Evolutionary conservation across 1,140 invertebrate genomes (phyloP).

Genomic region (Atopsyche davidsoni): DNA sequence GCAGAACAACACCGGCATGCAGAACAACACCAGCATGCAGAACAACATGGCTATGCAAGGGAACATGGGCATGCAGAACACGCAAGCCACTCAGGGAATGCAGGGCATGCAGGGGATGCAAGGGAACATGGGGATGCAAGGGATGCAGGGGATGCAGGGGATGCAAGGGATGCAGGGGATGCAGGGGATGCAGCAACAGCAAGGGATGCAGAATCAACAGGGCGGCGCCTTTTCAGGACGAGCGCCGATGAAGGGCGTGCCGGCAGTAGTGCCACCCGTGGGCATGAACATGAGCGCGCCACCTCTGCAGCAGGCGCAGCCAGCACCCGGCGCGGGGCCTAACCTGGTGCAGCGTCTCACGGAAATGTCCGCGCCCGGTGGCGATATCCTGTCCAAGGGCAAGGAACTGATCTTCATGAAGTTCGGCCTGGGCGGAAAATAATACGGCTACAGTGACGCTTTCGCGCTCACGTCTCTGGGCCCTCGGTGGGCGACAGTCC

Average conservation of each 20-base stretch:
- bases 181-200: slow-evolving; percentile 15
- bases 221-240: too few species aligned
- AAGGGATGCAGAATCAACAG: slow-evolving; percentile 40
- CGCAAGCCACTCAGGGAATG: background rate
- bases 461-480: slow-evolving; percentile 8
- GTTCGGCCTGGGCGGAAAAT: slow-evolving; percentile 77
- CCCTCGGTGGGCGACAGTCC: too few species aligned
- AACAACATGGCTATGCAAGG: slow-evolving; percentile 4
- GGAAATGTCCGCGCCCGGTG: slow-evolving; percentile 74
- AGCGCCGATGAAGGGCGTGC: too few species aligned
- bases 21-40: background rate
- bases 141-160: background rate
- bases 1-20: slow-evolving; percentile 4
- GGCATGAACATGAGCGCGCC: slow-evolving; percentile 37
- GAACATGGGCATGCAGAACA: slow-evolving; percentile 15
- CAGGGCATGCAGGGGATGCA: background rate
- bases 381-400: slow-evolving; percentile 80
- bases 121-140: slow-evolving; percentile 3
- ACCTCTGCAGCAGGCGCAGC: slow-evolving; percentile 37
- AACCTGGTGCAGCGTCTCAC: slow-evolving; percentile 77
- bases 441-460: slow-evolving; percentile 43
- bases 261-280: slow-evolving; percentile 51
- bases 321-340: slow-evolving; percentile 45
- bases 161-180: slow-evolving; percentile 4
- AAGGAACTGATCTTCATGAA: slow-evolving; percentile 89